Percentiles rank a stretch among this genome's conserved stretches.
Evolutionary conservation across 53 echinoderm and acorn worm species (phyloP).

Genomic region (Apostichopus leukothele): DNA sequence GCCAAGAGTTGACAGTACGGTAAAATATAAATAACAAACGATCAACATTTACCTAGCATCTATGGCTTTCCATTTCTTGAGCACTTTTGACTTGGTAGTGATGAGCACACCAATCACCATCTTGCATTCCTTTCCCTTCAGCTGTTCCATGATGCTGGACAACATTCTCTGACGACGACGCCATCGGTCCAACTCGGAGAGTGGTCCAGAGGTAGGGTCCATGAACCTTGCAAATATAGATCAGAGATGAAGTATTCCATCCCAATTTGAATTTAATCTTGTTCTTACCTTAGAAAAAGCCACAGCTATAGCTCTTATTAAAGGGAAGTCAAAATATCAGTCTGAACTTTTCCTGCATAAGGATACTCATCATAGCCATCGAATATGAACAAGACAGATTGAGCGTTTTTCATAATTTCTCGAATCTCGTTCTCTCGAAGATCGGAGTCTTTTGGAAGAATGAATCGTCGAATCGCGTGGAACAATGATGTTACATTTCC

Average conservation of each 20-base stretch:
- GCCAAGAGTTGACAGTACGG: too few relatives aligned
- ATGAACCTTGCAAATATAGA: slow-evolving; percentile 63
- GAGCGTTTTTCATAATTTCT: too few relatives aligned
- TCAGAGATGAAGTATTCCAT: not conserved
- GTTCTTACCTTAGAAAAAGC: too few relatives aligned
- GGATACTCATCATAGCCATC: slow-evolving; percentile 21
- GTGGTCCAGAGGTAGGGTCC: slow-evolving; percentile 89
- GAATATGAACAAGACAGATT: too few relatives aligned
- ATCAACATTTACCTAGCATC: slow-evolving; percentile 76
- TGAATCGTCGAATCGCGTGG: too few relatives aligned
- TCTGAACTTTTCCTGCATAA: too few relatives aligned
- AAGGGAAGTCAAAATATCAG: too few relatives aligned
- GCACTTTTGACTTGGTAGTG: slow-evolving; percentile 93
- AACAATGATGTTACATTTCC: too few relatives aligned
- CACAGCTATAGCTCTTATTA: too few relatives aligned
- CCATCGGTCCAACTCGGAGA: slow-evolving; percentile 95
- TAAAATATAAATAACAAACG: not conserved
- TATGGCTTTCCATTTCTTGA: slow-evolving; percentile 98
- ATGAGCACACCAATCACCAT: slow-evolving; percentile 98
- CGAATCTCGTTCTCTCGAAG: too few relatives aligned
- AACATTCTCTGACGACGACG: slow-evolving; percentile 93
- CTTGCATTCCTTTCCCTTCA: slow-evolving; percentile 99
- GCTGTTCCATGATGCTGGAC: slow-evolving; percentile 96
- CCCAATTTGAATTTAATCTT: not conserved
- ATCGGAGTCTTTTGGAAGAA: too few relatives aligned